These are phyloP conservation scores for Carollia perspicillata DNA, from an alignment of 2,113 vertebrate genomes.

Conservation along the genomic window DNA sequence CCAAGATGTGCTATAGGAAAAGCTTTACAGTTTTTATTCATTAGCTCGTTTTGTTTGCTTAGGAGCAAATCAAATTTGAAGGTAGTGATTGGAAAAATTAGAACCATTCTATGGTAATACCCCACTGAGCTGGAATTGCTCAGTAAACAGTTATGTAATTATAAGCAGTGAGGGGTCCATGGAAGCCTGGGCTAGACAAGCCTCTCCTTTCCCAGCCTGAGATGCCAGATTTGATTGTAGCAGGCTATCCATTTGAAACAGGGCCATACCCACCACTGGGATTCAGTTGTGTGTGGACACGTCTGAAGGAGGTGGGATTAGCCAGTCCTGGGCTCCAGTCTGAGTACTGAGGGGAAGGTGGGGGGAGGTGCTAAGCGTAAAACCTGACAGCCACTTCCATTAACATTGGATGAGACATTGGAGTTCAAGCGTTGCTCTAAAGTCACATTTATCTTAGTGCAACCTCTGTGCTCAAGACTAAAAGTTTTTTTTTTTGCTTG, in stretches of 20 bases:
- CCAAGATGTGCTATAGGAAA: not conserved
- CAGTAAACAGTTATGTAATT: not conserved
- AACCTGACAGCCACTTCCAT: not conserved
- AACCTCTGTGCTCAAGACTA: not conserved
- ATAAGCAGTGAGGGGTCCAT: not conserved
- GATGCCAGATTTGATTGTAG: not conserved
- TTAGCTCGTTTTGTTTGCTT: not conserved
- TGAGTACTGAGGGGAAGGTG: not conserved
- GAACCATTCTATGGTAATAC: not conserved
- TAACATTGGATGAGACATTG: not conserved
- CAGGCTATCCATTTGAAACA: not conserved
- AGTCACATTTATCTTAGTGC: not conserved
- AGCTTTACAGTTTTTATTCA: not conserved
- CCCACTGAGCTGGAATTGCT: not conserved
- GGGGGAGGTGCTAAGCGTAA: not conserved
- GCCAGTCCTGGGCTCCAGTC: not conserved
- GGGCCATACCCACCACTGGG: rapidly evolving
- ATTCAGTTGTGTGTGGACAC: not conserved
- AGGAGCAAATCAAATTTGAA: not conserved
- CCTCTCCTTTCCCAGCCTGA: not conserved
- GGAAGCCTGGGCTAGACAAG: not conserved
- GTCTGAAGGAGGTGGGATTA: not conserved
- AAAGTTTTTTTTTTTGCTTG: not conserved
- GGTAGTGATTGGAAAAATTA: not conserved
- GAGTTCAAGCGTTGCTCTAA: not conserved